These are phyloP conservation scores for Rhadinocentrus ornatus DNA, from an alignment of 2,797 vertebrate species.

Conservation along the genomic window DNA sequence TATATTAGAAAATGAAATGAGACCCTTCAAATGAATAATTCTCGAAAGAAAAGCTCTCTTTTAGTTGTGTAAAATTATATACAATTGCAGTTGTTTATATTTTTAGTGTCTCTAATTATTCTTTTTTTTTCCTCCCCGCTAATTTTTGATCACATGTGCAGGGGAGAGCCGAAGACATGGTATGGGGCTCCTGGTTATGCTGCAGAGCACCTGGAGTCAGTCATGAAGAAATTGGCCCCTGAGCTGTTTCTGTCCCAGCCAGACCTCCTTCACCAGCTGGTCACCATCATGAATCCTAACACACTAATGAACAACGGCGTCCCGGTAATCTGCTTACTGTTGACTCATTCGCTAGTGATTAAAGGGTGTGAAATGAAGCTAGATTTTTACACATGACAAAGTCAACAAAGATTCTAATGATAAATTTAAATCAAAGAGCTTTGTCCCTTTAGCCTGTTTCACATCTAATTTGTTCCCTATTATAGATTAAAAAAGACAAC, in stretches of 20 bases:
- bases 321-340: conserved; percentile 85
- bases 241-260: conserved; percentile 97
- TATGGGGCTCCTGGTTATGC: conserved; percentile 96
- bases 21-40: neutral
- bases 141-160: conserved; percentile 62
- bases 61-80: neutral
- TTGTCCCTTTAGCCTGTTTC: neutral
- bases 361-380: neutral
- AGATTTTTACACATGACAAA: neutral
- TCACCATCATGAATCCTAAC: conserved; percentile 99
- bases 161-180: conserved; percentile 99
- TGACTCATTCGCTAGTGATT: neutral
- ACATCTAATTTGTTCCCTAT: neutral
- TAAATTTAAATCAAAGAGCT: neutral
- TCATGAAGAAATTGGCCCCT: conserved; percentile 97
- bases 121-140: neutral
- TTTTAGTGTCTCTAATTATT: no score
- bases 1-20: no score
- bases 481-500: no score
- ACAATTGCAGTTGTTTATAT: neutral
- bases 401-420: neutral
- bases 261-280: conserved; percentile 97
- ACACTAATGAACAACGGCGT: conserved; percentile 96
- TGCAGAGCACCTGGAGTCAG: conserved; percentile 93
- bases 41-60: neutral